Percentiles rank a stretch among this genome's conserved stretches.
These are phyloP conservation scores for Hydrolagus affinis DNA, from an alignment of 2,113 vertebrate species.

Conservation along the genomic window DNA sequence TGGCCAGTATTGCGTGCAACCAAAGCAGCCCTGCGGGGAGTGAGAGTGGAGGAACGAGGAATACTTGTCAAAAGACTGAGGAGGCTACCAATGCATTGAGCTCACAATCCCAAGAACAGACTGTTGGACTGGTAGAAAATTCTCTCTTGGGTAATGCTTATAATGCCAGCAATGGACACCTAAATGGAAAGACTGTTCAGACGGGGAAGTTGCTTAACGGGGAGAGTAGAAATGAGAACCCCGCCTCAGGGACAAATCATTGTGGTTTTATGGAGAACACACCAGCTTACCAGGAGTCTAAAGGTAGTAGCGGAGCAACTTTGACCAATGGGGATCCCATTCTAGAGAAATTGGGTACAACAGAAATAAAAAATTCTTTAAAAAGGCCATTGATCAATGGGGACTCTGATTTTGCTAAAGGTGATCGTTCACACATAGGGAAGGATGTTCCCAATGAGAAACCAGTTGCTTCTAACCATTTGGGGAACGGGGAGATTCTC, in stretches of 20 bases:
- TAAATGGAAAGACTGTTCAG: slow-evolving; percentile 25
- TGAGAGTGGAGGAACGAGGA: slow-evolving; percentile 7
- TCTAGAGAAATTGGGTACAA: slow-evolving; percentile 9
- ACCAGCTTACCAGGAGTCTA: slow-evolving; percentile 13
- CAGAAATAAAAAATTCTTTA: slow-evolving; percentile 25
- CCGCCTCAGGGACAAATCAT: slow-evolving; percentile 29
- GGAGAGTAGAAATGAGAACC: slow-evolving; percentile 25
- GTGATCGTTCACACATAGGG: slow-evolving; percentile 22
- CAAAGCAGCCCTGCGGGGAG: not conserved
- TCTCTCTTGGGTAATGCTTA: slow-evolving; percentile 13
- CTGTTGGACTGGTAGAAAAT: slow-evolving; percentile 23
- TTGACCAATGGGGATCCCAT: slow-evolving; percentile 30
- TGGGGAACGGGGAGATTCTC: slow-evolving; percentile 33
- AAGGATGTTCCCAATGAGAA: slow-evolving; percentile 26
- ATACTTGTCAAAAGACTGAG: slow-evolving; percentile 3
- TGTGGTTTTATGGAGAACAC: slow-evolving; percentile 6
- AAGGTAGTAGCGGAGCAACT: not conserved
- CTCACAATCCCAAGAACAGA: slow-evolving; percentile 18
- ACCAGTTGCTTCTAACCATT: slow-evolving; percentile 9
- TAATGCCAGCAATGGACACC: slow-evolving; percentile 23
- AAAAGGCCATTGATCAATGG: slow-evolving; percentile 31
- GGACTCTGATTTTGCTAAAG: slow-evolving; percentile 33
- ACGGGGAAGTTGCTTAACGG: slow-evolving; percentile 25
- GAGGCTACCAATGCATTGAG: not conserved
- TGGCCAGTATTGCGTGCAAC: not conserved